Base-by-base conservation (phyloP, 2,888 invertebrate genomes). In the Altica lythri region DNA sequence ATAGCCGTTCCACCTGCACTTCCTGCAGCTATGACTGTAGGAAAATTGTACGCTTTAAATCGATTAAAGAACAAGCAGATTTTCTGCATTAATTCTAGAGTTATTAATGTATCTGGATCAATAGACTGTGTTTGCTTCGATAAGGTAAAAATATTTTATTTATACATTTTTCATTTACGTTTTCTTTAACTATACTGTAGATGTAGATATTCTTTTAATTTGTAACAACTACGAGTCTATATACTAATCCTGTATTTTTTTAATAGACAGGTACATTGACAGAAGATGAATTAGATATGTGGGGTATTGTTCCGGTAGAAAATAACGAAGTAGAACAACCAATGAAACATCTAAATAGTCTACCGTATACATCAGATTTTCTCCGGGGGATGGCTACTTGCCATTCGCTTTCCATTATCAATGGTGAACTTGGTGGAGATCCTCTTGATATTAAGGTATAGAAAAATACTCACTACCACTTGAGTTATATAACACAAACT, bases 1-100 rank as follows among this genome's bases (percentile, higher is more conserved):
- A 94, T 97, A 53, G 94, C 92, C 27, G 91, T 96, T 0, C 96
- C 96, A 0, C 96, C 96, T 1, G 95, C 96, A 0, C 77, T 97
- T 17, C 96, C 95, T 1, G 95, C 95, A 27, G 96, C 96, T 55
- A 95, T 96, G 95, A 95, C 95, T 0, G 92, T 95, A 1, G 96
- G 96, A 0, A 86, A 91, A n/a, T 82, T 94, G 65, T 93, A 94
- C 75, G 96, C 96, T 1, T 91, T 95, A 68, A 81, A 83, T 52
- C 80, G 96, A 4, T 80, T 97, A 35, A 85, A 89, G 72, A 82
- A 82, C 34, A 85, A 86, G 43, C 78, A 86, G 29, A 89, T 97
- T 49, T 90, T 90, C 71, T 97, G 96, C 70, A 93, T 95, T 59
- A 94, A 94, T 70, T 95, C 96, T 0, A 80, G 95, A 10, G 88